Base-by-base conservation (phyloP, 2,797 vertebrate species). In the Clarias platycephalus region DNA sequence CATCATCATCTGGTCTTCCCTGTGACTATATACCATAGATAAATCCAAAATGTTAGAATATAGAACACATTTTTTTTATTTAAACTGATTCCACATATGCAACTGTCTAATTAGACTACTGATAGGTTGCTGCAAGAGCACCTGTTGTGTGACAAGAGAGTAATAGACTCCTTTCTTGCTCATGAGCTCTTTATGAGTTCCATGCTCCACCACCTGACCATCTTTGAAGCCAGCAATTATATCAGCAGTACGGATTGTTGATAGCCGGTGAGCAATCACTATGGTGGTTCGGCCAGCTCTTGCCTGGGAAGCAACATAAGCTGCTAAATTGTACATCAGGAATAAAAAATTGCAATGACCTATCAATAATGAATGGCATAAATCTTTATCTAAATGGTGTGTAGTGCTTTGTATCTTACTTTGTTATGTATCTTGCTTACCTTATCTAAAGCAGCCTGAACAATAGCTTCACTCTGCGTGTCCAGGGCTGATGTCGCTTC, bases 401-500 rank as follows among this genome's bases (percentile, higher is more conserved):
- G 3, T 37, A 8, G 58, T 37, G n/a, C n/a, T n/a, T n/a, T n/a
- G n/a, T n/a, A n/a, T n/a, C n/a, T n/a, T n/a, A 26, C 10, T 26
- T 37, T 31, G 72, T 7, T 3, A 10, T 34, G 5, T 24, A 26
- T 20, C 60, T 81, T 0, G 18, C 75, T 62, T 91, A 95, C 94
- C 92, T 94, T 94, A 87, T 95, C 92, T 0, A 95, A 90, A 86
- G 94, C 93, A 60, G 91, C 90, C 89, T 95, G 95, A 9, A 94
- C 94, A 53, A 94, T 83, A 31, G 92, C 89, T 92, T 95, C 94
- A 86, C 95, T 95, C 85, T 95, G 94, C 66, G 93, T 94, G 84
- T 95, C 94, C 86, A 95, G 86, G 6, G 94, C 93, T 0, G 94
- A 95, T 0, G 94, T 95, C 77, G 95, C 94, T 90, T 94, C 94